Evolutionary conservation across 2,113 vertebrate genomes (phyloP), one percentile per base, ranked within the genome.

Genomic region (Otocyon megalotis): DNA sequence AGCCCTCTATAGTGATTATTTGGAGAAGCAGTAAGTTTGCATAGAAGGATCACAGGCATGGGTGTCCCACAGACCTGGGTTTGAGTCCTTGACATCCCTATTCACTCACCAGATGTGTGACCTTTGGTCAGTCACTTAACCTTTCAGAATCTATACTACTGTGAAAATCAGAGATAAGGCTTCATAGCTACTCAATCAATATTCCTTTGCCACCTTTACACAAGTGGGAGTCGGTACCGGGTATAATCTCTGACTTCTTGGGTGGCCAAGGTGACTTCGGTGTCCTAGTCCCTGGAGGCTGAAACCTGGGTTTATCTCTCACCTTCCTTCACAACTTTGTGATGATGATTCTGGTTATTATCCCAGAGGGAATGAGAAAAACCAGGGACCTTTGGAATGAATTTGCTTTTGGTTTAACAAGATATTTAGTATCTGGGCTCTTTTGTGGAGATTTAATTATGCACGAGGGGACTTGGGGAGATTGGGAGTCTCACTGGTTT

Each of bases 371-470:
- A 90, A 48, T 56, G 84, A 95, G 76, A 35, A 88, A 93, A 85
- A 53, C 20, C 53, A 74, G 54, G 53, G 35, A 63, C 28, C 43
- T 58, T 60, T 69, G 82, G 74, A 90, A 88, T 67, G 92, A 62
- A 37, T 96, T 82, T 90, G 37, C 24, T 95, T 97, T 97, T 35
- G 76, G 71, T 67, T 97, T 97, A 93, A 91, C 28, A 74, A 92
- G 74, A 50, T 88, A 90, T 82, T 97, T 89, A 93, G 56, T 74
- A 79, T 28, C 82, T 74, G 71, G 32, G 43, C 85, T 93, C 86
- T 98, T 82, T 95, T 85, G 92, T 92, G 88, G 84, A 94, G 35
- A 62, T 86, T 97, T 94, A 90, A 85, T 86, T 97, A 92, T 77
- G 37, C 91, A 97, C 53, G 35, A 82, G 62, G 72, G 90, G 54